Base-by-base conservation (phyloP, 2,797 vertebrate genomes). In the Erethizon dorsatum region DNA sequence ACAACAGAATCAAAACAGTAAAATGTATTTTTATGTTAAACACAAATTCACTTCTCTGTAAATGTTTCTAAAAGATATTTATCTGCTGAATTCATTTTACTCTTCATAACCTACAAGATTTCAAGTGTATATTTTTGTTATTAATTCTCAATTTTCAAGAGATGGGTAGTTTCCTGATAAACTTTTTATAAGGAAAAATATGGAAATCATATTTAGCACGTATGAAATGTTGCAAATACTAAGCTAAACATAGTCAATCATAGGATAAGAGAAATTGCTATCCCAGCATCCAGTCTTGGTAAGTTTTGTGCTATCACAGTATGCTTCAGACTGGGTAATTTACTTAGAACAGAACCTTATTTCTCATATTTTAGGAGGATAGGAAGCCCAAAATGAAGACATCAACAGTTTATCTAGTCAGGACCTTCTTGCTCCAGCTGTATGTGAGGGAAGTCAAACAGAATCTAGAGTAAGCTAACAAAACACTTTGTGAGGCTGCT, bases 21-120 rank as follows among this genome's bases (percentile, higher is more conserved):
- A 28, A 75, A 69, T 85, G 45, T 84, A 4, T 61, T 11, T 96
- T 90, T 57, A 85, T 15, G 33, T 75, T 61, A 67, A 20, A 73
- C 24, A 82, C 6, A 95, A 88, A 88, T 79, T 73, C 28, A 73
- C 18, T 57, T 75, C 47, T 79, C 18, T 87, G 6, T 41, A 69
- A 90, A 83, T 75, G 14, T 83, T 87, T 50, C 63, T 94, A 80
- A 96, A 89, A 89, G 0, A 52, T 84, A 95, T 86, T 93, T 91
- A 79, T 17, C 13, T 26, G 65, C 0, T 82, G 33, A 88, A 71
- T 75, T 77, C 85, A 13, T 78, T 78, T 77, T 79, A 90, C 50
- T 92, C 14, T 84, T 90, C n/a, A 59, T 33, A 91, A 61, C 24
- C 47, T 52, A 71, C 0, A 88, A 26, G 79, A 93, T 52, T 61